These are phyloP conservation scores for Frieseomelitta varia DNA, from an alignment of 1,140 invertebrate species.

Conservation along the genomic window DNA sequence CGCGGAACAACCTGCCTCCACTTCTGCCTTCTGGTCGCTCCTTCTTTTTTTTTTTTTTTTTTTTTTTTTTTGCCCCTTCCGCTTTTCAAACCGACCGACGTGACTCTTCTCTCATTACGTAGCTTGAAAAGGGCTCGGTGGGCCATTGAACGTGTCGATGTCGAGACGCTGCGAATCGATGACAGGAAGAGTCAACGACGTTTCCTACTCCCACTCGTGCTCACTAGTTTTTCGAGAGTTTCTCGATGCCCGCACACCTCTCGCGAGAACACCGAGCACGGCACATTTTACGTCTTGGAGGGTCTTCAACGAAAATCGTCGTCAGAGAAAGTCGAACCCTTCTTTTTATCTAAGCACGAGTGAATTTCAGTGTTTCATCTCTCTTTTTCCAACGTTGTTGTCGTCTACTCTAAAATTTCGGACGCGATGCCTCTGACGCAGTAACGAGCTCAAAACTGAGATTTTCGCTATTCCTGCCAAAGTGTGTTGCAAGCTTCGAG, in stretches of 20 bases:
- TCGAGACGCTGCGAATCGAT: slow-evolving; percentile 7
- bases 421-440: no score
- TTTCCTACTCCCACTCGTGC: not conserved
- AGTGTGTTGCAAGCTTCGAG: no score
- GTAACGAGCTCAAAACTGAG: no score
- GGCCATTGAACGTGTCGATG: slow-evolving; percentile 35
- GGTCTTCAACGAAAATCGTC: not conserved
- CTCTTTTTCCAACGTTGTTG: no score
- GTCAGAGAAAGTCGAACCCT: not conserved
- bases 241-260: not conserved
- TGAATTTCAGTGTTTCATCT: no score
- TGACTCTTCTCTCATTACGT: slow-evolving; percentile 40
- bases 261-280: not conserved
- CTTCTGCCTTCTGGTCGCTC: not conserved
- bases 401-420: no score
- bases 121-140: not conserved
- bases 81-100: slow-evolving; percentile 32
- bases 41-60: not conserved
- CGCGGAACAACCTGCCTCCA: not conserved
- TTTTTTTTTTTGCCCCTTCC: not conserved
- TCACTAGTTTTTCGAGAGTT: not conserved
- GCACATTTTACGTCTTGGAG: not conserved
- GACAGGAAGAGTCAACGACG: not conserved
- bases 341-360: no score
- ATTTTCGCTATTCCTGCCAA: no score